Conservation (phyloP, 2,888 invertebrate species). For the Nasonovia ribisnigri region DNA sequence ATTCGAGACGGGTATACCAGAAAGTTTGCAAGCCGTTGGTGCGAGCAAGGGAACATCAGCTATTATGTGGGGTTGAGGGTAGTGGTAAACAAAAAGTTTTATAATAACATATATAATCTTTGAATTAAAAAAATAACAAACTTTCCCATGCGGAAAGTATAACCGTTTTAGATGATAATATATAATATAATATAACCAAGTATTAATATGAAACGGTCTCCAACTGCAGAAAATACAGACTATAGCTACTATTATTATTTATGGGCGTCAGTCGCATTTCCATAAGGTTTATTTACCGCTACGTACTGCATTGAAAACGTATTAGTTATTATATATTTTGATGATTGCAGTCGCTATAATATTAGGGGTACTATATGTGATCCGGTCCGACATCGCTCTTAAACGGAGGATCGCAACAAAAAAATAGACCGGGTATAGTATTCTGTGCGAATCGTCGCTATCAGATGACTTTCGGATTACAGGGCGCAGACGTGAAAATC, state of each 20-base stretch:
- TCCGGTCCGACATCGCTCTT: neutral
- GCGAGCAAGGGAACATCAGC: neutral
- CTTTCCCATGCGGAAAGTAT: neutral
- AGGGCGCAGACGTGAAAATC: neutral
- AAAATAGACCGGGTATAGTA: neutral
- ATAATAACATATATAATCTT: neutral
- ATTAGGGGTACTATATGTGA: neutral
- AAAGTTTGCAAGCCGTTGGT: neutral
- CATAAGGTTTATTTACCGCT: no score
- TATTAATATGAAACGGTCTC: neutral
- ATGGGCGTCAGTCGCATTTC: neutral
- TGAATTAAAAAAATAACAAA: neutral
- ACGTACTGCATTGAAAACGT: neutral
- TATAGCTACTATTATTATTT: neutral
- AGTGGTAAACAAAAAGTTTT: constrained; percentile 3
- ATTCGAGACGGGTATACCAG: neutral
- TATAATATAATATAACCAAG: neutral
- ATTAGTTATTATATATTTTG: no score
- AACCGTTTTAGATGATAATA: neutral
- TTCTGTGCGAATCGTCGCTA: neutral
- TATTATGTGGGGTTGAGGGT: neutral
- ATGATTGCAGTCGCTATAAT: neutral
- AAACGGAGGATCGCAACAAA: neutral
- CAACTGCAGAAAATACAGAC: neutral
- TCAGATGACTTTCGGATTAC: constrained; percentile 3